These are phyloP conservation scores for Coluber constrictor DNA, from an alignment of 2,797 vertebrate genomes.

Conservation along the genomic window DNA sequence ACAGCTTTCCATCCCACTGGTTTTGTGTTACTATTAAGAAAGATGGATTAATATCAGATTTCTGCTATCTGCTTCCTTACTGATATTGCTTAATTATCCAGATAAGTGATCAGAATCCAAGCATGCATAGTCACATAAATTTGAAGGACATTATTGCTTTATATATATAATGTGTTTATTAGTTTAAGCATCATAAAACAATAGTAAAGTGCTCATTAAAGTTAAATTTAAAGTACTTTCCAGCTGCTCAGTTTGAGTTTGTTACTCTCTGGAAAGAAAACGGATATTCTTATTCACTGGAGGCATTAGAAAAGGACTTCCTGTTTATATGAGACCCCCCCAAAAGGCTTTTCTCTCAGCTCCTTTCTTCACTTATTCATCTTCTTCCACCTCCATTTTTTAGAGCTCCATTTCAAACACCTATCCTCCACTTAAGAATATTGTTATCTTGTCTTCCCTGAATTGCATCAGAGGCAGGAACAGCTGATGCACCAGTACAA, in stretches of 20 bases:
- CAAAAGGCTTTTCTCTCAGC: background rate
- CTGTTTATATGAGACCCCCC: slow-evolving; percentile 7
- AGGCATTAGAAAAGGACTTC: slow-evolving; percentile 12
- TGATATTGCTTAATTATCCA: slow-evolving; percentile 81
- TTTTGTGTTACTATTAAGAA: slow-evolving; percentile 69
- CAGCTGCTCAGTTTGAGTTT: slow-evolving; percentile 37
- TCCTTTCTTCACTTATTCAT: background rate
- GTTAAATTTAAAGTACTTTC: slow-evolving; percentile 46
- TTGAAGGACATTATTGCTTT: slow-evolving; percentile 45
- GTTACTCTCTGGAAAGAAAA: slow-evolving; percentile 44
- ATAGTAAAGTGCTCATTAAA: slow-evolving; percentile 60
- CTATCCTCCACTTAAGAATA: background rate
- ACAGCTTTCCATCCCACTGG: slow-evolving; percentile 63
- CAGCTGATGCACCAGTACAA: slow-evolving; percentile 1
- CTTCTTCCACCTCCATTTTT: slow-evolving; percentile 9
- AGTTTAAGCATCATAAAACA: slow-evolving; percentile 56
- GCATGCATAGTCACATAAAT: slow-evolving; percentile 64
- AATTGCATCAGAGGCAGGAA: slow-evolving; percentile 30
- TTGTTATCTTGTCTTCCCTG: background rate
- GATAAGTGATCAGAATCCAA: slow-evolving; percentile 76
- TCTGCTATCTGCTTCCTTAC: slow-evolving; percentile 72
- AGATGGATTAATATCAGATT: slow-evolving; percentile 78
- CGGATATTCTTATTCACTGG: slow-evolving; percentile 18
- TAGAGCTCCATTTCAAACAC: background rate
- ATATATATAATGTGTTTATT: slow-evolving; percentile 55